phyloP scores from a whole-genome alignment of 1,140 invertebrate genomes.

The Diorhabda elongata region DNA sequence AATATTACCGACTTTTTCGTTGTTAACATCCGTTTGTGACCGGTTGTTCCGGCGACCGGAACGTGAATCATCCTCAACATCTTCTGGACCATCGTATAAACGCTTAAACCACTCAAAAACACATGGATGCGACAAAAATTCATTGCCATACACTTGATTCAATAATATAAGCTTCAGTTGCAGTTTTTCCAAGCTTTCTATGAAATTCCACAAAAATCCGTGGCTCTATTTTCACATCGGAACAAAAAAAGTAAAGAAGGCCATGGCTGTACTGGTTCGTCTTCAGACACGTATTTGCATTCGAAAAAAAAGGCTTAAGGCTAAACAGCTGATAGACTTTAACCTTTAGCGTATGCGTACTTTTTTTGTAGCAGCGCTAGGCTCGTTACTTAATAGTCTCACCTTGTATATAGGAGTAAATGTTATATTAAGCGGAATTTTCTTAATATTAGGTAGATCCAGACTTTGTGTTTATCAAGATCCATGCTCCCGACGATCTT shows the following conservation, averaged over 20 bases:
- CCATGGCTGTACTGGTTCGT: background rate
- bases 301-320: background rate
- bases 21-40: too few species aligned
- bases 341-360: background rate
- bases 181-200: too few species aligned
- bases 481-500: slow-evolving; percentile 14
- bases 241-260: background rate
- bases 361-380: background rate
- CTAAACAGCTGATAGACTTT: background rate
- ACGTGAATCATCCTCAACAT: too few species aligned
- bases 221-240: background rate
- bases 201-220: too few species aligned
- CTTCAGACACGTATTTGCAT: background rate
- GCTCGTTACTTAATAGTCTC: background rate
- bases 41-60: too few species aligned
- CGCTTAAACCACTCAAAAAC: too few species aligned
- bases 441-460: slow-evolving; percentile 16
- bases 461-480: slow-evolving; percentile 19
- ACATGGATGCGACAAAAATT: too few species aligned
- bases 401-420: background rate
- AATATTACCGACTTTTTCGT: too few species aligned
- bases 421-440: background rate
- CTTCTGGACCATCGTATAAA: background rate
- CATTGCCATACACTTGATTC: too few species aligned
- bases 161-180: too few species aligned